Conservation (phyloP, 2,113 vertebrate species). For the Indicator maculatus region DNA sequence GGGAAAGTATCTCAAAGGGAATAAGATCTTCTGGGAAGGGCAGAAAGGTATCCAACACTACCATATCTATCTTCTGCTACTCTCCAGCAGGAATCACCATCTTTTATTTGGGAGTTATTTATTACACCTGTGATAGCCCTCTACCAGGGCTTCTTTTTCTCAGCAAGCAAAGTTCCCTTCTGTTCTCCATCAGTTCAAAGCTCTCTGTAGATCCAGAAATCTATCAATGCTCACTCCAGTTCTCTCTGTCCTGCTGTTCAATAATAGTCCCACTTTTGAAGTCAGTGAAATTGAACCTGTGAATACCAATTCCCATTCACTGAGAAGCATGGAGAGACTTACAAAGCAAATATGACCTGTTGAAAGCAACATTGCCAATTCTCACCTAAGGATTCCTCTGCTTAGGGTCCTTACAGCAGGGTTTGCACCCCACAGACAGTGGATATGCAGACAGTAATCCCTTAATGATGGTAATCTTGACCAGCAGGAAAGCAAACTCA, state of each 20-base stretch:
- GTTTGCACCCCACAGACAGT: neutral
- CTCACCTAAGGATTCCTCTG: neutral
- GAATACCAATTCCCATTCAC: neutral
- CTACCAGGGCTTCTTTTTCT: neutral
- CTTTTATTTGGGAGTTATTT: neutral
- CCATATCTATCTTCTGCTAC: neutral
- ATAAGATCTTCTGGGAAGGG: neutral
- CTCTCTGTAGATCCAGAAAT: neutral
- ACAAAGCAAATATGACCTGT: neutral
- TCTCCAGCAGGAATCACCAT: neutral
- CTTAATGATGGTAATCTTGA: neutral
- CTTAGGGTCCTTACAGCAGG: neutral
- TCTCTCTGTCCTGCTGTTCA: conserved; percentile 55
- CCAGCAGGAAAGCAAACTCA: neutral
- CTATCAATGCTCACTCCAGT: neutral
- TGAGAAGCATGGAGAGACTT: neutral
- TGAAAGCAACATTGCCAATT: neutral
- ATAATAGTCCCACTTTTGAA: conserved; percentile 23
- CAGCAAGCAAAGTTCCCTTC: neutral
- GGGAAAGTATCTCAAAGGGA: neutral
- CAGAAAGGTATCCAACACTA: neutral
- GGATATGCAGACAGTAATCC: neutral
- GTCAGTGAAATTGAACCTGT: conserved; percentile 39
- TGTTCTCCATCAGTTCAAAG: neutral
- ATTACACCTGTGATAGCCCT: neutral